Evolutionary conservation across 2,113 vertebrate species (phyloP).

Genomic region (Eolophus roseicapilla): DNA sequence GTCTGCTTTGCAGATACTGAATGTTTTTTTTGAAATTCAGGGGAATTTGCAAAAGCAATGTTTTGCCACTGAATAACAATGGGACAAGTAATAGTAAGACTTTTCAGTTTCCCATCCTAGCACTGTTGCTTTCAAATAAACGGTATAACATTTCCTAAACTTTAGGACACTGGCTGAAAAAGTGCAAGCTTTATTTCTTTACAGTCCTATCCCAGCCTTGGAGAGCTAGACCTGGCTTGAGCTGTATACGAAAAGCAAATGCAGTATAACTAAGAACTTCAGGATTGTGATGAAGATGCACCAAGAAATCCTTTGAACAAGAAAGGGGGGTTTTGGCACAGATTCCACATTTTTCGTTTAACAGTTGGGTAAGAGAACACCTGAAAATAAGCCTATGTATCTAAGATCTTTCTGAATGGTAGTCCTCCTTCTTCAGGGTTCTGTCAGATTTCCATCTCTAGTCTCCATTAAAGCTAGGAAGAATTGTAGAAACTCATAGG

Average conservation of each 20-base stretch:
- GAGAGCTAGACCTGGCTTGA: neutral
- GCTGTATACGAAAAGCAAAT: neutral
- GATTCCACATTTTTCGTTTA: neutral
- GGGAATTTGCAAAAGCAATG: neutral
- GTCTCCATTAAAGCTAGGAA: neutral
- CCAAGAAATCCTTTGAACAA: neutral
- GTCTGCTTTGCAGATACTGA: neutral
- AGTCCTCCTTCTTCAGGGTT: neutral
- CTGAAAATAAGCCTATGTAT: neutral
- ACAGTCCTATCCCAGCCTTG: neutral
- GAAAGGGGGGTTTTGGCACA: neutral
- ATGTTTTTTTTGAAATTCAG: neutral
- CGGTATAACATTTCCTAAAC: neutral
- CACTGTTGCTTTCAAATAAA: neutral
- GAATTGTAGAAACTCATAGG: neutral
- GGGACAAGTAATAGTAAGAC: neutral
- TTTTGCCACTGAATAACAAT: neutral
- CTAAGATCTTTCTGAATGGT: neutral
- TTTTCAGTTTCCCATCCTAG: neutral
- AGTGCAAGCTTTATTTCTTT: neutral
- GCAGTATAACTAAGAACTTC: neutral
- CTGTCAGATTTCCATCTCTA: neutral
- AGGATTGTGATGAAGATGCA: neutral
- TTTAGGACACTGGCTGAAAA: neutral
- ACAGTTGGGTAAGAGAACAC: neutral